Evolutionary conservation across 2,113 vertebrate species (phyloP).

Genomic region (Coracopsis vasa): DNA sequence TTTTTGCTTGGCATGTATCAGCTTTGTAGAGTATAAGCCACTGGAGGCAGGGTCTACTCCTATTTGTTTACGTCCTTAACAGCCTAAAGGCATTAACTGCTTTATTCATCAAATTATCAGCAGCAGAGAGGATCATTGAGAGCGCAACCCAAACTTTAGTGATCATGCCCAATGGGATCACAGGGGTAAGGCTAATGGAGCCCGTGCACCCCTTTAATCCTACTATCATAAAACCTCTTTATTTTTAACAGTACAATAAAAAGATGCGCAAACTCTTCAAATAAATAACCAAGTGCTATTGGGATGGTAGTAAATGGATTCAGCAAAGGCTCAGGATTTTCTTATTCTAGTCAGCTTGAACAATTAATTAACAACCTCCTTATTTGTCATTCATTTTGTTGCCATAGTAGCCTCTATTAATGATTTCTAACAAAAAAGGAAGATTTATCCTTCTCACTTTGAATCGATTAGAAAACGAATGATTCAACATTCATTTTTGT

Average conservation of each 20-base stretch:
- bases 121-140: not conserved
- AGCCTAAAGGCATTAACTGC: not conserved
- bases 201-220: not conserved
- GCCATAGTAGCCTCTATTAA: constrained; percentile 36
- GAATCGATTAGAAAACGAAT: not conserved
- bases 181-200: not conserved
- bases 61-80: not conserved
- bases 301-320: not conserved
- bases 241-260: not conserved
- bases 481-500: constrained; percentile 34
- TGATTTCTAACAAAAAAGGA: constrained; percentile 27
- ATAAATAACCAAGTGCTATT: constrained; percentile 15
- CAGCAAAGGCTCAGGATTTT: constrained; percentile 6
- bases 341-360: constrained; percentile 34
- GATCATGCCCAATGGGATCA: not conserved
- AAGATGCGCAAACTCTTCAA: not conserved
- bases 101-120: not conserved
- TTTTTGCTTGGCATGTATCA: not conserved
- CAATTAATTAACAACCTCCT: constrained; percentile 52
- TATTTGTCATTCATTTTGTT: constrained; percentile 58
- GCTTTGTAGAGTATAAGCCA: not conserved
- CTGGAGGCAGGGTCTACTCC: not conserved
- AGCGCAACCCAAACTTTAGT: not conserved
- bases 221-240: not conserved
- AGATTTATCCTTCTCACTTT: constrained; percentile 8